A percentile compares a stretch with the other conserved stretches of the same genome.
Evolutionary conservation across 2,797 vertebrate species (phyloP).

Genomic region (Amblyopsis hoosieri): DNA sequence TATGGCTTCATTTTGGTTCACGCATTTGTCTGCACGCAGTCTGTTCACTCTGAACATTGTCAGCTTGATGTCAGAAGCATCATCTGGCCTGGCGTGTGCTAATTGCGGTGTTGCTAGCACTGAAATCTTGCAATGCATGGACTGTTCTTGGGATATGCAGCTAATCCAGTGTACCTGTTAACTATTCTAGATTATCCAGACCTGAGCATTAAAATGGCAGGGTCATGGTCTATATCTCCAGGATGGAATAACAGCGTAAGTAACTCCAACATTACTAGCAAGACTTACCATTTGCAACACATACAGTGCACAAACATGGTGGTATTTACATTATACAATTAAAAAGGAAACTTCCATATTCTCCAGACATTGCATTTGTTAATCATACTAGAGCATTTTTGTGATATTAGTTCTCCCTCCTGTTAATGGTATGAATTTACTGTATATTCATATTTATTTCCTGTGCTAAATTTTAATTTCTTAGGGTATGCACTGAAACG

Average conservation of each 20-base stretch:
- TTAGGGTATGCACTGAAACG: conserved; percentile 15
- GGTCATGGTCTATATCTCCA: conserved; percentile 77
- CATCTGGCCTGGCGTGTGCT: no score
- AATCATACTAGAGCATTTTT: conserved; percentile 4
- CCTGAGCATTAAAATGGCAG: conserved; percentile 78
- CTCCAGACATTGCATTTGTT: no score
- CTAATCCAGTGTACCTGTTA: conserved; percentile 3
- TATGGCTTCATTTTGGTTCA: neutral
- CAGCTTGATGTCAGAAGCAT: no score
- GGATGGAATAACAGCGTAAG: conserved; percentile 67
- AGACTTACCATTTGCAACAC: neutral
- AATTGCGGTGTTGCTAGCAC: no score
- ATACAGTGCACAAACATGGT: neutral
- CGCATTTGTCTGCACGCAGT: no score
- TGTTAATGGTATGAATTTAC: conserved; percentile 12
- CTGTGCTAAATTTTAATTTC: conserved; percentile 13
- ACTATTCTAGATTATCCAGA: conserved; percentile 54
- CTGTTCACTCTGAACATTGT: no score
- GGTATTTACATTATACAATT: neutral
- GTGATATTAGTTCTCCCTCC: conserved; percentile 15
- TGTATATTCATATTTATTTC: conserved; percentile 16
- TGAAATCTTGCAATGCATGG: neutral
- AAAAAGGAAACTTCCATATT: no score
- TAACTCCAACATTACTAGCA: conserved; percentile 27
- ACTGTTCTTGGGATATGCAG: neutral